A percentile compares a stretch with the other conserved stretches of the same genome.
These are phyloP conservation scores for Sebastes minor DNA, from an alignment of 2,797 vertebrate species.

Conservation along the genomic window DNA sequence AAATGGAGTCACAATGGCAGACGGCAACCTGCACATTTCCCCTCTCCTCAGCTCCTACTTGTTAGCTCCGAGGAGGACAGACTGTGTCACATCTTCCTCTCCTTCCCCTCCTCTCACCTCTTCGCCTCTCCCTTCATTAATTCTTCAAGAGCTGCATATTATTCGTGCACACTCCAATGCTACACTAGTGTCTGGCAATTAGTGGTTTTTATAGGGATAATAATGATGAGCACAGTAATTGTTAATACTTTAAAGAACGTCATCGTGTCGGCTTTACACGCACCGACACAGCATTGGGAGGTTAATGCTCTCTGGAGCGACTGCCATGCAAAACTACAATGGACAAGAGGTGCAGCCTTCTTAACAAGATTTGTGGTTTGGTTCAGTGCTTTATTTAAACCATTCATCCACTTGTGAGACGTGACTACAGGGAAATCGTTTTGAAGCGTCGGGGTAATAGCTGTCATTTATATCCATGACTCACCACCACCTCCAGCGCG, in stretches of 20 bases:
- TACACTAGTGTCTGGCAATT: neutral
- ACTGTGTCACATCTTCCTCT: constrained; percentile 20
- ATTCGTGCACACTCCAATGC: constrained; percentile 11
- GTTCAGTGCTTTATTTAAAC: constrained; percentile 40
- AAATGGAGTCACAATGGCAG: constrained; percentile 30
- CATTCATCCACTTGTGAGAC: constrained; percentile 50
- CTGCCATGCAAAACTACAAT: constrained; percentile 2
- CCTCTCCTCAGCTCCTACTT: constrained; percentile 12
- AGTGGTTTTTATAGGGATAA: neutral
- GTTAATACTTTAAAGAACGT: constrained; percentile 5
- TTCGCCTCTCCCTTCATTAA: constrained; percentile 41
- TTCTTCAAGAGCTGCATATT: constrained; percentile 25
- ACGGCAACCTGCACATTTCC: constrained; percentile 11
- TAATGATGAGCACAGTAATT: constrained; percentile 6
- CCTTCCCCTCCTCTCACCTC: constrained; percentile 19
- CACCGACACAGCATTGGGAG: neutral
- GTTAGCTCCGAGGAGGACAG: constrained; percentile 33
- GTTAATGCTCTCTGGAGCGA: constrained; percentile 1
- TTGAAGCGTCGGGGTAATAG: constrained; percentile 55
- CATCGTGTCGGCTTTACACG: constrained; percentile 2
- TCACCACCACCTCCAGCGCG: constrained; percentile 54
- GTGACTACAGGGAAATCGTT: constrained; percentile 41
- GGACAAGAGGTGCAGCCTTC: constrained; percentile 18
- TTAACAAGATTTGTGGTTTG: constrained; percentile 54
- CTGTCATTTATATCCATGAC: constrained; percentile 72